phyloP scores from a whole-genome alignment of 2,888 invertebrate genomes.

The Epistrophella euchroma region DNA sequence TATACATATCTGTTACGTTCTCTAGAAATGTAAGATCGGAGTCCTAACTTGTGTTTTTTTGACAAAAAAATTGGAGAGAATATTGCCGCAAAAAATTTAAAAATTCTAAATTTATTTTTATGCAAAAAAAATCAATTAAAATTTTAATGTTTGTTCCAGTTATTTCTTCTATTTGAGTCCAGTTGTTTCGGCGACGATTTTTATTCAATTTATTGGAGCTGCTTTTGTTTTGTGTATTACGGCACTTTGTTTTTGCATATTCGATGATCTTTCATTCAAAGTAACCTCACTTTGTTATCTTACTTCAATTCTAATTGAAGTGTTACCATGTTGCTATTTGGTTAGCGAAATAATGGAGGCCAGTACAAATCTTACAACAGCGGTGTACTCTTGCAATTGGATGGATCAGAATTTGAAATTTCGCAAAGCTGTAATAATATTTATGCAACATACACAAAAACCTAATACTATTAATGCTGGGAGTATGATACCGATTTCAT shows the following conservation, averaged over 20 bases:
- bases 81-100: too few relatives aligned
- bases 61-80: too few relatives aligned
- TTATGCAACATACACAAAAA: conserved; percentile 78
- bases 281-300: conserved; percentile 71
- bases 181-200: conserved; percentile 76
- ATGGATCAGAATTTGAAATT: conserved; percentile 77
- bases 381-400: conserved; percentile 78
- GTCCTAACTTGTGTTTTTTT: too few relatives aligned
- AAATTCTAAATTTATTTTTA: too few relatives aligned
- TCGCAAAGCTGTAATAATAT: conserved; percentile 78
- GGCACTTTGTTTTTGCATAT: conserved; percentile 74
- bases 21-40: too few relatives aligned
- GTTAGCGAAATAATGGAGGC: conserved; percentile 76
- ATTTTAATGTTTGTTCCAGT: conserved; percentile 54
- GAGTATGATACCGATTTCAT: conserved; percentile 77
- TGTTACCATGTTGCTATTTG: conserved; percentile 77
- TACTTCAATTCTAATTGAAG: conserved; percentile 70
- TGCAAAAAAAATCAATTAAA: too few relatives aligned
- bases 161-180: conserved; percentile 76
- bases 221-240: conserved; percentile 76
- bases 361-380: conserved; percentile 73
- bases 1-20: too few relatives aligned
- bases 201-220: conserved; percentile 77
- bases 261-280: conserved; percentile 64
- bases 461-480: conserved; percentile 76